Conservation (phyloP, 30 jellyfish, hydroid and myxozoan genomes). For the Morbakka virulenta region DNA sequence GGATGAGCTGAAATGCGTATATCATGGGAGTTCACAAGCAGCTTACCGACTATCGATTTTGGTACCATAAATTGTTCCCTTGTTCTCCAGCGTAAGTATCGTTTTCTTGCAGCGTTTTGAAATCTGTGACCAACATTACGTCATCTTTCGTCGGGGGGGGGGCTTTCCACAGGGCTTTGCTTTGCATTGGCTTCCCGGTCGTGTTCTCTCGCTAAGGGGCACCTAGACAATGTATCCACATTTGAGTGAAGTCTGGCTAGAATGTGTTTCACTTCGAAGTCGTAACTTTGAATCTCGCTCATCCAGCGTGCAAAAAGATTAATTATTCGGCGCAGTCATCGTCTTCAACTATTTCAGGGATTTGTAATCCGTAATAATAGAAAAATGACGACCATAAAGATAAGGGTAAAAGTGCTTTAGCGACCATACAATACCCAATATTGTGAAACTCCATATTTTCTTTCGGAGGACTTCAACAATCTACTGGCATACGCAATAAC, state of each 20-base stretch:
- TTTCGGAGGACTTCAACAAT: conserved; percentile 15
- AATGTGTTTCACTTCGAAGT: neutral
- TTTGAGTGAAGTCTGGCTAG: conserved; percentile 17
- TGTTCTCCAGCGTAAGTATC: conserved; percentile 40
- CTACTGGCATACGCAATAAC: conserved; percentile 44
- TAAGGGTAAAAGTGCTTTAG: neutral
- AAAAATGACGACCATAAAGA: neutral
- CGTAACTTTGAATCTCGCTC: conserved; percentile 1
- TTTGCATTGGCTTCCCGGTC: neutral
- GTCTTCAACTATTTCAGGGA: conserved; percentile 1
- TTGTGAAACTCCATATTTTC: conserved; percentile 31
- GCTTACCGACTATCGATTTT: conserved; percentile 26
- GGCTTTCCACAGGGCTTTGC: neutral
- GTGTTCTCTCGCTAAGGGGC: neutral
- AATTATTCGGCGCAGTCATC: neutral
- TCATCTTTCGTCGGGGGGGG: conserved; percentile 16
- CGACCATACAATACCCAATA: conserved; percentile 30
- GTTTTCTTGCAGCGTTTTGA: conserved; percentile 11
- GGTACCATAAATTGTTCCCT: conserved; percentile 44
- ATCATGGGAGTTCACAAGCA: conserved; percentile 25
- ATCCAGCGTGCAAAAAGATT: conserved; percentile 6
- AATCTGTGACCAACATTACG: neutral
- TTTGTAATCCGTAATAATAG: conserved; percentile 1
- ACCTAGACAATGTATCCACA: conserved; percentile 22
- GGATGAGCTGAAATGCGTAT: conserved; percentile 32